Base-by-base conservation (phyloP, 2,113 vertebrate species). In the Tricholaema leucomelas region DNA sequence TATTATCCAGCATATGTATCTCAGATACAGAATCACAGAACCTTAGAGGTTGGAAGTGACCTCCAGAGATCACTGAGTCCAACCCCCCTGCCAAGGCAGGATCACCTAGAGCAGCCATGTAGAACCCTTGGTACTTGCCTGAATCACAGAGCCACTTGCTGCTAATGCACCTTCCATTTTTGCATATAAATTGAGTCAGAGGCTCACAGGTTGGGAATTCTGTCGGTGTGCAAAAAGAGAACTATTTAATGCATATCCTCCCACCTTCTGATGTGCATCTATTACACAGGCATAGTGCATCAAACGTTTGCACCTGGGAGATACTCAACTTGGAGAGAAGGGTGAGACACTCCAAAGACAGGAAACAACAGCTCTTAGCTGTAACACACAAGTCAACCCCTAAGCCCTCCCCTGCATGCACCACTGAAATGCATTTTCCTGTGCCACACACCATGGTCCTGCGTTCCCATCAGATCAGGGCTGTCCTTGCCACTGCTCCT, bases 61-160 rank as follows among this genome's bases (percentile, higher is more conserved):
- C 42, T 44, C 42, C 42, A 44, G 42, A 44, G 42, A 18, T 44
- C 42, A 44, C 7, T 44, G 42, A 44, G 40, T 40, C 40, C 40
- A 40, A 18, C 15, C 42, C 17, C 42, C 42, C 42, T 18, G 42
- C 42, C 16, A 18, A 44, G 42, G 42, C 42, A 44, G 42, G 42
- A 18, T 44, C 42, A 17, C 42, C 42, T 40, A 44, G 42, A 44
- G 42, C 13, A 40, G 38, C 38, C 13, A 18, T 8, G 17, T 6
- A n/a, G 58, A 92, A 66, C 18, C 33, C 15, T 33, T 11, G 12
- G 69, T 73, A 96, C 97, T 98, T 97, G 98, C 99, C 99, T 96
- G 99, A 98, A 93, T 99, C 99, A 59, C 99, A 99, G 38, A 98
- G 98, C 99, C 99, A 99, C 86, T 98, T 99, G 88, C 95, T 97